Conservation (phyloP, 2,797 vertebrate species). For the Huso huso region DNA sequence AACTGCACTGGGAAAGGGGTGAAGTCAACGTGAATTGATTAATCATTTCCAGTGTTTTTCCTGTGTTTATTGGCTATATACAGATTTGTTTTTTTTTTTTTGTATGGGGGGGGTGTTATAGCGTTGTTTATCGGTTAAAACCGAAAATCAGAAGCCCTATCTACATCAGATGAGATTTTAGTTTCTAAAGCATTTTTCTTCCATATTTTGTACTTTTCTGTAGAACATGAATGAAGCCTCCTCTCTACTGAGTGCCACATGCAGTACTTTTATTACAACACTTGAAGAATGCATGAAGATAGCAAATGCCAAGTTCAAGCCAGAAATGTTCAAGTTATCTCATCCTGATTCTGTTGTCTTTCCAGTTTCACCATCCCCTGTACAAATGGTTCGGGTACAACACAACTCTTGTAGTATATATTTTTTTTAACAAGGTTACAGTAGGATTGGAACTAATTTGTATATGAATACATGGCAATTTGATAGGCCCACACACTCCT, state of each 20-base stretch:
- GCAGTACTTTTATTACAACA: conserved; percentile 90
- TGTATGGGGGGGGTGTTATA: no score
- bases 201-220: conserved; percentile 25
- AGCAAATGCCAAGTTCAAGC: conserved; percentile 84
- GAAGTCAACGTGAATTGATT: no score
- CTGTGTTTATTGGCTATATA: no score
- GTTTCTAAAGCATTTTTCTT: not conserved
- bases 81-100: no score
- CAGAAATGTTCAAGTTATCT: conserved; percentile 76
- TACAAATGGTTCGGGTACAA: conserved; percentile 68
- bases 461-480: no score
- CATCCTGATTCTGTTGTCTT: conserved; percentile 67
- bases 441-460: no score
- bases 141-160: no score
- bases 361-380: conserved; percentile 74
- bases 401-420: not conserved
- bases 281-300: conserved; percentile 95
- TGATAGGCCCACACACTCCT: no score
- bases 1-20: no score
- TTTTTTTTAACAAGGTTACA: not conserved
- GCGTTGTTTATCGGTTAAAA: no score
- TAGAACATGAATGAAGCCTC: conserved; percentile 83
- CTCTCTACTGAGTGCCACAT: conserved; percentile 89
- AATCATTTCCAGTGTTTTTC: no score
- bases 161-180: not conserved